Conservation (phyloP, 2,888 invertebrate species). For the Tetrapedia diversipes region DNA sequence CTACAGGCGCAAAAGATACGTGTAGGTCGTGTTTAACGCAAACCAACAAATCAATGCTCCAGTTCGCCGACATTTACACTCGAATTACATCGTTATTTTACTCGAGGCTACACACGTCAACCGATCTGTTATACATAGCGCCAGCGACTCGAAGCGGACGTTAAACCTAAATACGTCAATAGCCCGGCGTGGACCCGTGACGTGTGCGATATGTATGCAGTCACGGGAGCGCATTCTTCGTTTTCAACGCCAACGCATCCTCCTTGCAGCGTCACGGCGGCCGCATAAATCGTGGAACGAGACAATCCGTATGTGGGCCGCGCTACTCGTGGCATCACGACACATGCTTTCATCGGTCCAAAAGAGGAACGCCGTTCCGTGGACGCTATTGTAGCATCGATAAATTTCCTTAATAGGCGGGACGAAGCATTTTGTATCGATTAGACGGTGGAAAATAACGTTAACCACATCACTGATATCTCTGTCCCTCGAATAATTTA, state of each 20-base stretch:
- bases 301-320: conserved; percentile 58
- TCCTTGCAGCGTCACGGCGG: conserved; percentile 42
- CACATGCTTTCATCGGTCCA: conserved; percentile 43
- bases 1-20: too few relatives aligned
- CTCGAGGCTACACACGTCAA: not conserved
- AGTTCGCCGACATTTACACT: not conserved
- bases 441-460: too few relatives aligned
- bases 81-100: too few relatives aligned
- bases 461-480: too few relatives aligned
- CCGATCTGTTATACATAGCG: not conserved
- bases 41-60: not conserved
- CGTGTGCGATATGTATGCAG: conserved; percentile 13
- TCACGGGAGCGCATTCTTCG: conserved; percentile 19
- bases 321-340: conserved; percentile 31
- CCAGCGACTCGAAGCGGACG: not conserved
- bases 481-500: too few relatives aligned
- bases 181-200: not conserved
- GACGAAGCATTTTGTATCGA: not conserved
- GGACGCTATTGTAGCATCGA: conserved; percentile 32
- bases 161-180: conserved; percentile 29
- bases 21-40: too few relatives aligned
- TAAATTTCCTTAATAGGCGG: conserved; percentile 38
- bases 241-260: conserved; percentile 11
- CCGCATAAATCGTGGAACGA: conserved; percentile 61
- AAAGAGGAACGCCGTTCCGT: conserved; percentile 34